Base-by-base conservation (phyloP, 1,140 invertebrate genomes). In the Orussus abietinus region DNA sequence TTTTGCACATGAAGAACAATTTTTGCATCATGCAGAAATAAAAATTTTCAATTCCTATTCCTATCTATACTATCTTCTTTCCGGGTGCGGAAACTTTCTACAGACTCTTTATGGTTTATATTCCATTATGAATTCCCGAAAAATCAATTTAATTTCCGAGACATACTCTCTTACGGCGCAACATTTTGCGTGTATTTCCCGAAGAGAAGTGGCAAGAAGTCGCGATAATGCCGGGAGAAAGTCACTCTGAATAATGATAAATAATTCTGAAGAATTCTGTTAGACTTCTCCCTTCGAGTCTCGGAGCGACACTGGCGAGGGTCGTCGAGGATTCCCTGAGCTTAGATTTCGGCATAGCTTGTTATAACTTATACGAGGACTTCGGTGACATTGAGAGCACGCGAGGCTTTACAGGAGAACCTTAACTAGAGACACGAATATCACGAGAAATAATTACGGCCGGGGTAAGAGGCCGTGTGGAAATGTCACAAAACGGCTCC, bases 81-180 rank as follows among this genome's bases (percentile, higher is more conserved):
- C 15, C 22, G 42, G 33, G 28, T 22, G 11, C 6, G 12, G 2
- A 29, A 12, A 28, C 10, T 5, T 14, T 21, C 29, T 5, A n/a
- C 3, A 18, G 4, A 20, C 42, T 6, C 29, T 28, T 7, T 25
- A n/a, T 7, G 3, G 25, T 38, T 19, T 30, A 21, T 37, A 37
- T 32, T 17, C 32, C 10, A 37, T 28, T 17, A 28, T 30, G 30
- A 30, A 26, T 18, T 3, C 11, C n/a, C 2, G 22, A 21, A 2
- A 21, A 28, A 39, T 20, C 22, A 13, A 26, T 4, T 14, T 12
- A 11, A 15, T 32, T 20, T 4, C 9, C 19, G 13, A 26, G 7
- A 29, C 19, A 30, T 62, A 69, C 67, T 58, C 62, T 61, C 53
- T 53, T 60, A 31, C 51, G 19, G 5, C 50, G 51, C 49, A 68